These are phyloP conservation scores for Microtus oregoni DNA, from an alignment of 2,113 vertebrate genomes.

Conservation along the genomic window DNA sequence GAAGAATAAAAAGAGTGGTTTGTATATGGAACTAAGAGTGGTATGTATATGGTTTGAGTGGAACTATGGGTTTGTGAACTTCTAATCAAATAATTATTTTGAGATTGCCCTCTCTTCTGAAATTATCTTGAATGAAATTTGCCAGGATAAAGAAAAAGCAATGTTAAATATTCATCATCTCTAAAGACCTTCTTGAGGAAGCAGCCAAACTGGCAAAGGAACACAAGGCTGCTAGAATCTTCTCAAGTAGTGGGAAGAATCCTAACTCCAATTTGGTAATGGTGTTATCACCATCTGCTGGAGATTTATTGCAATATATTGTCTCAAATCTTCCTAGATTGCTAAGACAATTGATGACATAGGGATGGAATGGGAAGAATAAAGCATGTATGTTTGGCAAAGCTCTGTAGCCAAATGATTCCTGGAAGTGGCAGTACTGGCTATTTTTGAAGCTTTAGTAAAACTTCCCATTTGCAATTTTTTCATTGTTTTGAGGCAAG, in stretches of 20 bases:
- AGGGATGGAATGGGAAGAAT: not conserved
- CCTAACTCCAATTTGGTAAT: not conserved
- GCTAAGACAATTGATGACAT: constrained; percentile 6
- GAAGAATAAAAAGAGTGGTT: constrained; percentile 32
- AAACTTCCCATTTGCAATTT: not conserved
- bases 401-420: constrained; percentile 16
- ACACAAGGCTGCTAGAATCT: not conserved
- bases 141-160: constrained; percentile 39
- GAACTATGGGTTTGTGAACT: constrained; percentile 22
- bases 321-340: not conserved
- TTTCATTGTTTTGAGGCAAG: not conserved
- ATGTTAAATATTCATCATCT: not conserved
- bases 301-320: constrained; percentile 24
- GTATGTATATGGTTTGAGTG: too few relatives aligned
- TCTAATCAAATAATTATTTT: constrained; percentile 60
- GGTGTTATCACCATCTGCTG: constrained; percentile 20
- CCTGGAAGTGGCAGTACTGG: not conserved
- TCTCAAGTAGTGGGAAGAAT: constrained; percentile 26
- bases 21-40: too few relatives aligned
- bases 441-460: constrained; percentile 24
- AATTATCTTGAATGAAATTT: constrained; percentile 38
- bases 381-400: not conserved
- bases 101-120: not conserved
- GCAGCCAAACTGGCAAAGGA: constrained; percentile 10
- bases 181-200: constrained; percentile 1